Evolutionary conservation across 2,113 vertebrate genomes (phyloP), one percentile per base, ranked within the genome.

Genomic region (Riparia riparia): DNA sequence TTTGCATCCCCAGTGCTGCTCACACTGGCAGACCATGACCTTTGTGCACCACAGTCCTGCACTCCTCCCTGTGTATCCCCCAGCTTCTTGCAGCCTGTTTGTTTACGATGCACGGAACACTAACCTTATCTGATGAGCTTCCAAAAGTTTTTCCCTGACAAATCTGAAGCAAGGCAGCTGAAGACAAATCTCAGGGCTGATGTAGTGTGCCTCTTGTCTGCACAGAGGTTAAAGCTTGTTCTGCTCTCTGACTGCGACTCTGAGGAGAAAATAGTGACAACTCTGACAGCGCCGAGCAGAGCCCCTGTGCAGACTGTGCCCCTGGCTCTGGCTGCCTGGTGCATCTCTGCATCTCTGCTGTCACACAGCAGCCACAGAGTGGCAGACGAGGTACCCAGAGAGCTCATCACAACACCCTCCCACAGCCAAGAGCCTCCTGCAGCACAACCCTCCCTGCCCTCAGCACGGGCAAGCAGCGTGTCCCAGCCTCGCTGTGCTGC

Each of bases 301-400:
- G 63, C 45, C 60, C 73, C 72, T 14, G 4, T 2, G 21, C 65
- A 65, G 61, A 37, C 73, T 54, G 69, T 73, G 82, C 25, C 82
- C 82, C 80, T 6, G 42, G 70, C 66, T 93, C 60, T 26, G 81
- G 73, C 68, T 87, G 84, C 58, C 32, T 3, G 26, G 25, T 42
- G 39, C 89, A 53, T n/a, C 91, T 72, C 89, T 42, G 39, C 89
- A 53, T n/a, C 91, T 72, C 89, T 1, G 85, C 47, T 81, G 92
- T 31, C 93, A 70, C 71, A 18, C 21, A 70, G 10, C 95, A 95
- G 88, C 95, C 92, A 97, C 90, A 0, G 89, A 91, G 94, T 42
- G 91, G 94, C 96, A 96, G 91, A 90, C 63, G 2, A 76, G 81
- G 71, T 57, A 90, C 41, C 85, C 29, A 12, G 49, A 88, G 88